A percentile compares a stretch with the other conserved stretches of the same genome.
These are phyloP conservation scores for Heliconius hortense DNA, from an alignment of 2,888 invertebrate species.

Conservation along the genomic window DNA sequence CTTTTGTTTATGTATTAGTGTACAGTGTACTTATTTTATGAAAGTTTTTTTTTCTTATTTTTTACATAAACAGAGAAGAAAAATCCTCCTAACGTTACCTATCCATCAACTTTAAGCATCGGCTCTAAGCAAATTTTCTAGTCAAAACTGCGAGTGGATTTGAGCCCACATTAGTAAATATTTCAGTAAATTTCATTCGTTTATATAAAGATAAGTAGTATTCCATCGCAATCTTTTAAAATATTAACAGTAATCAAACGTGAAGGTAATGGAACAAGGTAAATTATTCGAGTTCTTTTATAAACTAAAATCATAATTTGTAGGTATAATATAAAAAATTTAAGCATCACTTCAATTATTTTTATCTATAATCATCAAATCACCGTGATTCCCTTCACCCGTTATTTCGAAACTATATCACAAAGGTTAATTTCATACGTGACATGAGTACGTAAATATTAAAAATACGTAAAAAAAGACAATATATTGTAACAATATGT, in stretches of 20 bases:
- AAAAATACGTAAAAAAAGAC: neutral
- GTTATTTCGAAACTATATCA: neutral
- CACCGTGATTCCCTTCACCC: neutral
- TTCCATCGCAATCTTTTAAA: neutral
- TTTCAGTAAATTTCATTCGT: neutral
- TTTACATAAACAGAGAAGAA: too few species aligned
- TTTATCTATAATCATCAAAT: neutral
- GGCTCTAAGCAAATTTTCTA: too few species aligned
- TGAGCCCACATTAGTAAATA: neutral
- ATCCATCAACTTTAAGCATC: too few species aligned
- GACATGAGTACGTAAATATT: neutral
- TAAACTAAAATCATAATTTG: neutral
- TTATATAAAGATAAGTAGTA: neutral
- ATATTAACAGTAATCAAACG: slow-evolving; percentile 8
- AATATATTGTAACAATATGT: too few species aligned
- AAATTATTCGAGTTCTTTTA: neutral
- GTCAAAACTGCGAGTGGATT: too few species aligned
- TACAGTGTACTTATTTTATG: too few species aligned
- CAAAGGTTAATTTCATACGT: neutral
- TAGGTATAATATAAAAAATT: neutral
- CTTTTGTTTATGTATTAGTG: too few species aligned
- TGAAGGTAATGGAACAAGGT: neutral
- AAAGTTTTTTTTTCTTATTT: too few species aligned
- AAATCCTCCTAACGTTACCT: too few species aligned
- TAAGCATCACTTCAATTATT: neutral